Conservation (phyloP, 2,113 vertebrate genomes). For the Nicator chloris region DNA sequence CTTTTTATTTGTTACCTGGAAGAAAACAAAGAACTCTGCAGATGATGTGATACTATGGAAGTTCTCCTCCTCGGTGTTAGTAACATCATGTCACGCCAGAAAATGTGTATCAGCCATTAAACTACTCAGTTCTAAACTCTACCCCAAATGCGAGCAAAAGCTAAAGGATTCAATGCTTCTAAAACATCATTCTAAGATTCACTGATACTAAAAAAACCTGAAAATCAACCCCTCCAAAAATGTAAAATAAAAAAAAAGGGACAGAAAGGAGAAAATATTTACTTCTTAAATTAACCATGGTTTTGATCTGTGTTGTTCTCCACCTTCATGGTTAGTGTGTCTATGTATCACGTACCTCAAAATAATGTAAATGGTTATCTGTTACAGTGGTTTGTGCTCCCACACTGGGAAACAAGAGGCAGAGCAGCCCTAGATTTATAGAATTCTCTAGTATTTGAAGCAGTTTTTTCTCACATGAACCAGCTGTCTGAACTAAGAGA, state of each 20-base stretch:
- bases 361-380: background rate
- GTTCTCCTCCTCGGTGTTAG: background rate
- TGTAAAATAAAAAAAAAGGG: background rate
- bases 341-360: rapidly evolving
- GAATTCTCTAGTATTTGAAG: background rate
- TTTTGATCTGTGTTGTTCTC: background rate
- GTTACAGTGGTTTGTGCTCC: background rate
- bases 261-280: background rate
- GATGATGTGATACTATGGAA: background rate
- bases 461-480: background rate
- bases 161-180: background rate
- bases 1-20: conserved; percentile 85
- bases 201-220: background rate
- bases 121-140: background rate
- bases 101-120: background rate
- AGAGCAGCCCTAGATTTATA: background rate
- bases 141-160: background rate
- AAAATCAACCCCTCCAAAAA: rapidly evolving
- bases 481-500: background rate
- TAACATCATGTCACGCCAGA: background rate
- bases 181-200: background rate
- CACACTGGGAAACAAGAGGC: background rate
- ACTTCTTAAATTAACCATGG: background rate
- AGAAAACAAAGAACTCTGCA: background rate
- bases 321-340: background rate